Evolutionary conservation across 1,140 invertebrate species (phyloP), one percentile per base, ranked within the genome.

Genomic region (Halotydeus destructor): DNA sequence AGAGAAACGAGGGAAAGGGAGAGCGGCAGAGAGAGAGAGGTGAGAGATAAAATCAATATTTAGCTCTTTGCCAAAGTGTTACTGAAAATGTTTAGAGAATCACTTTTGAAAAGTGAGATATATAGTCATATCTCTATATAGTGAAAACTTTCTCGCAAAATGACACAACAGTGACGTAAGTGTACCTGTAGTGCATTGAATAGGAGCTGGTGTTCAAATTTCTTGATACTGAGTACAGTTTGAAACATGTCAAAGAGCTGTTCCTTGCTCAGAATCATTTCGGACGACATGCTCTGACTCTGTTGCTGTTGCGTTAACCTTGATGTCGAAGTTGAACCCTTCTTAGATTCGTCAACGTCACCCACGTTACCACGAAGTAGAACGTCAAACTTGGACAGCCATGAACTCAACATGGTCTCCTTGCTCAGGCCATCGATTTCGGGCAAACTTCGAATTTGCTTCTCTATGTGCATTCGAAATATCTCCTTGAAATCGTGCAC

Each of bases 201-300:
- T 35, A 99, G 71, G 53, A 99, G 75, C 65, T 97, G 91, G 64
- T 99, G 94, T 65, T 99, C 93, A 63, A 98, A 98, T 63, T 99
- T 99, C 68, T 98, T 98, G 9, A 99, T 81, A 32, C 78, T 77
- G 44, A 99, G 65, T 50, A 98, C 94, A 63, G 96, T 89, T 60
- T 98, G 94, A 65, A 98, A 99, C 84, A 98, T 94, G 63, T 98
- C 93, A 64, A 94, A 99, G 0, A 98, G 71, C 62, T 94, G 88
- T 57, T 96, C 88, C 63, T 94, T 94, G 42, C 80, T 83, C 44
- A 91, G 67, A 55, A 91, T 85, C 49, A 81, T 67, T 58, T 94
- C 86, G 27, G 79, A 82, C 57, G 86, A 84, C 32, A 88, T 65
- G 64, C 81, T 78, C 38, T 49, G 48, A 65, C 84, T 38, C 78